Evolutionary conservation across 2,797 vertebrate genomes (phyloP).

Genomic region (Pitangus sulphuratus): DNA sequence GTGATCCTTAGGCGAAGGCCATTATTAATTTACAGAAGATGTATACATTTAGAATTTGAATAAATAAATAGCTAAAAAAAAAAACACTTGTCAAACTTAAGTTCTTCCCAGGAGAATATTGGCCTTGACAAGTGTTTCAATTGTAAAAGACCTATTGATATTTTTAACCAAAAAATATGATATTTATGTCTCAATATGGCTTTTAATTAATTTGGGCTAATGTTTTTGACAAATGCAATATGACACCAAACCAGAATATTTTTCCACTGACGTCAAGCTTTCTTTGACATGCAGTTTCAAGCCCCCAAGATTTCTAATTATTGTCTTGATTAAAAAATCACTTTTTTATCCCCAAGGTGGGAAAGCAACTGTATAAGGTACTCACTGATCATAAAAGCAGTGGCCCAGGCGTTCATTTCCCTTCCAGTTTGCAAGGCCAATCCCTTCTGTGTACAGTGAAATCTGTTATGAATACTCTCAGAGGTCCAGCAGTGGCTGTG

Average conservation of each 20-base stretch:
- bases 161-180: neutral
- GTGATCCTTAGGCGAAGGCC: neutral
- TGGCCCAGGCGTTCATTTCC: neutral
- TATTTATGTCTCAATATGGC: neutral
- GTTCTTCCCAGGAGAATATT: neutral
- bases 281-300: neutral
- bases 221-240: neutral
- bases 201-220: neutral
- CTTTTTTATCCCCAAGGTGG: neutral
- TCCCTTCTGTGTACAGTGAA: neutral
- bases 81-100: neutral
- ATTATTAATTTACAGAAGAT: neutral
- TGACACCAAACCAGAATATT: neutral
- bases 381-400: neutral
- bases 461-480: neutral
- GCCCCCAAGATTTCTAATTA: neutral
- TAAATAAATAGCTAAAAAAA: neutral
- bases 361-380: neutral
- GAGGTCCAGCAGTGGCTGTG: neutral
- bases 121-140: neutral
- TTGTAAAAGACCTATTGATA: neutral
- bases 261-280: neutral
- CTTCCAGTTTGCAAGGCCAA: neutral
- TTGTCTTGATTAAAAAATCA: neutral
- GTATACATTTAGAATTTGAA: neutral